phyloP scores from a whole-genome alignment of 2,888 invertebrate species.

The Chymomyza procnemis region DNA sequence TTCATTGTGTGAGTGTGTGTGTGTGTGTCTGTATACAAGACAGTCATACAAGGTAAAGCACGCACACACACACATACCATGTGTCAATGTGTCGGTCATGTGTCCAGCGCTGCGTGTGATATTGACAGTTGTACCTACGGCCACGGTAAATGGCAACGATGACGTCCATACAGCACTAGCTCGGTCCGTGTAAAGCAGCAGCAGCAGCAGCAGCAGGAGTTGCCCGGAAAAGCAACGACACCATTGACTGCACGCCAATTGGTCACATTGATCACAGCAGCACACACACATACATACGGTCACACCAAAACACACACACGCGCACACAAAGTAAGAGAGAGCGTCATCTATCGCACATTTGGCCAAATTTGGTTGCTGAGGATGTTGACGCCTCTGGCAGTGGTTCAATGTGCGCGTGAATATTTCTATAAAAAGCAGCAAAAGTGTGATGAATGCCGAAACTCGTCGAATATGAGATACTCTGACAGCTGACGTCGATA shows the following conservation, averaged over 20 bases:
- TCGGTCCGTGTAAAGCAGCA: not conserved
- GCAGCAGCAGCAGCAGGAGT: constrained; percentile 29
- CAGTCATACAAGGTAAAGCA: not conserved
- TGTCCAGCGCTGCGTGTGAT: constrained; percentile 70
- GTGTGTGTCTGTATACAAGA: constrained; percentile 7
- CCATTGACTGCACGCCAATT: constrained; percentile 11
- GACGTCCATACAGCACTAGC: not conserved
- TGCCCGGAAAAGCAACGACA: not conserved
- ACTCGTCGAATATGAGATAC: not conserved
- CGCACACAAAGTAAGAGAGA: not conserved
- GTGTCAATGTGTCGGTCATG: constrained; percentile 69
- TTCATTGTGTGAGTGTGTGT: constrained; percentile 8
- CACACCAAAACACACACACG: not conserved
- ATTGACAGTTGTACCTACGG: constrained; percentile 57
- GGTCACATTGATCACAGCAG: not conserved
- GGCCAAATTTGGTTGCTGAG: not conserved
- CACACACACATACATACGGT: not conserved
- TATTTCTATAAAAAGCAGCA: not conserved
- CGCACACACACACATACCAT: constrained; percentile 23
- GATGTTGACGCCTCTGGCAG: not conserved
- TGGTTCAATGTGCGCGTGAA: not conserved
- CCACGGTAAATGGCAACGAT: constrained; percentile 12
- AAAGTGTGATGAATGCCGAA: not conserved
- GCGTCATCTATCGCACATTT: not conserved
- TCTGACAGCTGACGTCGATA: not conserved